Conservation (phyloP, 2,888 invertebrate genomes). For the Nemapogon koenigi region DNA sequence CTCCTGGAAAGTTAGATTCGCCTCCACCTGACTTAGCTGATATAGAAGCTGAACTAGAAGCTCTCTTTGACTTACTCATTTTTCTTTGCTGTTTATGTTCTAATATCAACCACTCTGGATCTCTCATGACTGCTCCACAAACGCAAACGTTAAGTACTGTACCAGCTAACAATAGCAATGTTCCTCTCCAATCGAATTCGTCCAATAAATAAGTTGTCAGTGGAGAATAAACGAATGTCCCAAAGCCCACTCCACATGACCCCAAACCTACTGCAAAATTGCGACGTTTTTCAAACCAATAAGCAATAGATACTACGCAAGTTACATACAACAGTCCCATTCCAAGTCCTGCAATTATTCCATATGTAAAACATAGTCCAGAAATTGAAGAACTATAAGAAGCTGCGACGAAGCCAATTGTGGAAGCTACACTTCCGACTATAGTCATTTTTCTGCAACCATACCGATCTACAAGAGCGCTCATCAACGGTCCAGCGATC, state of each 20-base stretch:
- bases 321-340: constrained; percentile 87
- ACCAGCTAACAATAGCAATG: constrained; percentile 78
- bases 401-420: constrained; percentile 79
- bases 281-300: constrained; percentile 90
- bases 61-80: constrained; percentile 56
- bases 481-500: constrained; percentile 83
- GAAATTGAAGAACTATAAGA: constrained; percentile 75
- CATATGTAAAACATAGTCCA: constrained; percentile 82
- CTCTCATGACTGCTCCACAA: constrained; percentile 86
- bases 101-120: constrained; percentile 81
- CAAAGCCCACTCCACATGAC: constrained; percentile 88
- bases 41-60: constrained; percentile 60
- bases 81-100: constrained; percentile 68
- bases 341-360: constrained; percentile 83
- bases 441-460: constrained; percentile 82
- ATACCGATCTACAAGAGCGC: constrained; percentile 83
- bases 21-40: constrained; percentile 55
- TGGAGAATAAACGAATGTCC: constrained; percentile 88
- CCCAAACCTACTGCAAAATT: constrained; percentile 87
- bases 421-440: constrained; percentile 73
- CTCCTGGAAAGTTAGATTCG: constrained; percentile 66
- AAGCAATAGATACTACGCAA: constrained; percentile 89
- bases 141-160: constrained; percentile 87
- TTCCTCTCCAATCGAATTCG: constrained; percentile 82
- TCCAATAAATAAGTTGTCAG: constrained; percentile 78